Percentiles rank a stretch among this genome's conserved stretches.
Evolutionary conservation across 2,113 vertebrate genomes (phyloP).

Genomic region (Labeo catla): DNA sequence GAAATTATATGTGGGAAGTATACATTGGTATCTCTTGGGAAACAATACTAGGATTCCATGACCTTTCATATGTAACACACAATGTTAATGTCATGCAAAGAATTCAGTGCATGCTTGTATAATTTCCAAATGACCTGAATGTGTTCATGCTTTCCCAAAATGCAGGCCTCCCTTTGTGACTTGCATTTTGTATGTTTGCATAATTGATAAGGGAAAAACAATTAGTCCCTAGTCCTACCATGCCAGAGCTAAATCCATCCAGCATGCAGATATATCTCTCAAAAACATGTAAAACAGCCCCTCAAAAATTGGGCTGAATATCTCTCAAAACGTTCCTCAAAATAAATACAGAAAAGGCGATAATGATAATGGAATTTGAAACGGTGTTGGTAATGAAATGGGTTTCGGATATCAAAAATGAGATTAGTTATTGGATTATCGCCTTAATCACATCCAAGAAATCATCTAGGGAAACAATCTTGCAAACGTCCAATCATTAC

Average conservation of each 20-base stretch:
- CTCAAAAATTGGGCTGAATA: not conserved
- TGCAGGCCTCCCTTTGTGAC: constrained; percentile 26
- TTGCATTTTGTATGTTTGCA: constrained; percentile 22
- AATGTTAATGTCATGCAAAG: constrained; percentile 45
- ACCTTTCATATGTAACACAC: constrained; percentile 30
- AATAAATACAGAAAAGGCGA: not conserved
- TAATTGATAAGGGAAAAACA: constrained; percentile 31
- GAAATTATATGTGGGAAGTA: not conserved
- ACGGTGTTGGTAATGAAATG: not conserved
- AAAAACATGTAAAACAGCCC: constrained; percentile 35
- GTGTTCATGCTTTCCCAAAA: constrained; percentile 55
- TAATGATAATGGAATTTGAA: constrained; percentile 5
- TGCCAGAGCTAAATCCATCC: constrained; percentile 53
- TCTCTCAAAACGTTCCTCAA: constrained; percentile 3
- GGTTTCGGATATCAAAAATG: not conserved
- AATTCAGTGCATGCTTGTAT: constrained; percentile 48
- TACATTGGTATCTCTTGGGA: not conserved
- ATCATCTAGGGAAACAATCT: constrained; percentile 12
- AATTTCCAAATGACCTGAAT: constrained; percentile 40
- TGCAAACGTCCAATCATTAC: not conserved
- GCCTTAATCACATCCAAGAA: constrained; percentile 12
- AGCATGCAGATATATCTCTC: constrained; percentile 53
- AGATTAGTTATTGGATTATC: not conserved
- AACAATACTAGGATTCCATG: not conserved
- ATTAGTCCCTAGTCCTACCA: constrained; percentile 42